Conservation (phyloP, 2,888 invertebrate genomes). For the Hirtodrosophila duncani region DNA sequence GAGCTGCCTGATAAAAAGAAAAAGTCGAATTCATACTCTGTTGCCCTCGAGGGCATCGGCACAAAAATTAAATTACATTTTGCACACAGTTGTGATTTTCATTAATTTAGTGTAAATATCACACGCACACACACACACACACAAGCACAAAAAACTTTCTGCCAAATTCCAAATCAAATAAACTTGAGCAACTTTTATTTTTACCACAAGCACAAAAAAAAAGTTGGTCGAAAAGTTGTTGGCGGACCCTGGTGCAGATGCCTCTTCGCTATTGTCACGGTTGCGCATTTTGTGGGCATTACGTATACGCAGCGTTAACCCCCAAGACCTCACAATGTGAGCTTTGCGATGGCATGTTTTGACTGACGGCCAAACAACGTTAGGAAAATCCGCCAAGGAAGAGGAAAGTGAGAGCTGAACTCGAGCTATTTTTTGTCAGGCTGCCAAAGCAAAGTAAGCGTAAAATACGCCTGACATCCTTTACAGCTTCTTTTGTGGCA, state of each 20-base stretch:
- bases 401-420: not conserved
- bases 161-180: constrained; percentile 63
- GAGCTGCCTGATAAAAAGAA: constrained; percentile 50
- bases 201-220: constrained; percentile 55
- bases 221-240: constrained; percentile 36
- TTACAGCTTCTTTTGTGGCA: constrained; percentile 8
- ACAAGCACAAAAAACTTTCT: constrained; percentile 29
- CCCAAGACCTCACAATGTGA: constrained; percentile 17
- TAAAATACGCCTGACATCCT: constrained; percentile 34
- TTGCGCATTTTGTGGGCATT: constrained; percentile 41
- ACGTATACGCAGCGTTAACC: constrained; percentile 45
- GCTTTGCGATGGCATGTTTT: constrained; percentile 36
- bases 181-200: constrained; percentile 57
- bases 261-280: constrained; percentile 32
- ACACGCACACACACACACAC: constrained; percentile 34
- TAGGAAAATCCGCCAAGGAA: constrained; percentile 7
- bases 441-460: constrained; percentile 34
- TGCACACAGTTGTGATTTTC: constrained; percentile 66
- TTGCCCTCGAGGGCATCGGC: constrained; percentile 26
- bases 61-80: constrained; percentile 64
- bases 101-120: constrained; percentile 67
- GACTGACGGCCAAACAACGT: constrained; percentile 29
- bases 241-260: constrained; percentile 15
- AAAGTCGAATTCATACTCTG: constrained; percentile 14
- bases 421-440: constrained; percentile 10